Base-by-base conservation (phyloP, 2,797 vertebrate species). In the Parambassis ranga region DNA sequence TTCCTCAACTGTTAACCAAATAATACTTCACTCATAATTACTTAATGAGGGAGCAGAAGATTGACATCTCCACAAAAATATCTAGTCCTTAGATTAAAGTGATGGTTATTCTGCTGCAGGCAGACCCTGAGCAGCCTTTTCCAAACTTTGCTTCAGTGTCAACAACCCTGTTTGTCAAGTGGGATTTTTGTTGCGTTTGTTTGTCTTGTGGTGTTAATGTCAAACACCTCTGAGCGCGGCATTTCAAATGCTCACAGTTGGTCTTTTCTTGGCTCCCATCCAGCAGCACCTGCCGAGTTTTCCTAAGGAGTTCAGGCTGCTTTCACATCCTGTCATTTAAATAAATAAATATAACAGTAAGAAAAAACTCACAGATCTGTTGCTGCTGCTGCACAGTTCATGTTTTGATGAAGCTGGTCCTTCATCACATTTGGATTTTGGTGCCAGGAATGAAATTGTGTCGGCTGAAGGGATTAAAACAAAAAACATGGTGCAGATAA, bases 221-320 rank as follows among this genome's bases (percentile, higher is more conserved):
- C 59, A 65, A 58, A 82, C 60, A 71, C 67, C 47, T 70, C 47
- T 15, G 10, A 43, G n/a, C 14, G 33, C 61, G 36, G 18, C 0
- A 11, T 55, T 60, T 49, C 30, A 74, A 43, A 69, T 36, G 35
- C 22, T 28, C 46, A 49, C 66, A 36, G 38, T 37, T 43, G 26
- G 46, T 58, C 11, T 50, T 64, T 47, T 44, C 23, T 13, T 74
- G 65, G 44, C 51, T 50, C 9, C 19, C 1, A 7, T 43, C 52
- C 63, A 66, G 20, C 52, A 37, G 68, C 44, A 52, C 67, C 75
- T 77, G 70, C 42, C 2, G 18, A 47, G 55, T 31, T 50, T 65
- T 52, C 43, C 55, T 13, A 32, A 39, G 49, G 56, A 71, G 46
- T 32, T 50, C 32, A 11, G 30, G 37, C 62, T 55, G 38, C 37